Percentiles rank a stretch among this genome's conserved stretches.
These are phyloP conservation scores for Ecliptopera silaceata DNA, from an alignment of 2,888 invertebrate species.

Conservation along the genomic window DNA sequence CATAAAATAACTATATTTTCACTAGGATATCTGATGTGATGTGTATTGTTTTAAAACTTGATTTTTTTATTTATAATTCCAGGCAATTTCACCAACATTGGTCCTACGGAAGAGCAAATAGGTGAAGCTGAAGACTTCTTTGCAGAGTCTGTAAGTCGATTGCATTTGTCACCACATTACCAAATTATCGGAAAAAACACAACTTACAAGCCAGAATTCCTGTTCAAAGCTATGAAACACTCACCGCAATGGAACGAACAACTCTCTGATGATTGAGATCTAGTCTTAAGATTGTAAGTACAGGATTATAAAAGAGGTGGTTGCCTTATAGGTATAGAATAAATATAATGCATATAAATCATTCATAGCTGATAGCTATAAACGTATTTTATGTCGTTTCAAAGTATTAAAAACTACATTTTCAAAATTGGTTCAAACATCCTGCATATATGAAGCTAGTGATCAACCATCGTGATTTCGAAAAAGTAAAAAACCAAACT, in stretches of 20 bases:
- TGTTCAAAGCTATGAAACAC: constrained; percentile 41
- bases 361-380: too few relatives aligned
- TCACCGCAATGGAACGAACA: constrained; percentile 47
- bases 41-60: too few relatives aligned
- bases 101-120: constrained; percentile 48
- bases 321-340: too few relatives aligned
- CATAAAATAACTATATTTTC: too few relatives aligned
- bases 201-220: constrained; percentile 40
- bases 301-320: neutral
- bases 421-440: too few relatives aligned
- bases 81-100: constrained; percentile 55
- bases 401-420: too few relatives aligned
- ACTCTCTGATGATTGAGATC: constrained; percentile 33
- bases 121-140: constrained; percentile 50
- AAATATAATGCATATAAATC: too few relatives aligned
- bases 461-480: too few relatives aligned
- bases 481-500: too few relatives aligned
- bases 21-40: too few relatives aligned
- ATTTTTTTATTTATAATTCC: constrained; percentile 29
- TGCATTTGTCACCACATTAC: constrained; percentile 45
- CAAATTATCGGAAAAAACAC: constrained; percentile 46
- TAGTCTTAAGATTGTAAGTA: neutral
- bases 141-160: constrained; percentile 51
- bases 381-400: too few relatives aligned
- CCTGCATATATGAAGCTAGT: too few relatives aligned